Percentiles rank a stretch among this genome's conserved stretches.
Evolutionary conservation across 2,113 vertebrate species (phyloP).

Genomic region (Austrofundulus limnaeus): DNA sequence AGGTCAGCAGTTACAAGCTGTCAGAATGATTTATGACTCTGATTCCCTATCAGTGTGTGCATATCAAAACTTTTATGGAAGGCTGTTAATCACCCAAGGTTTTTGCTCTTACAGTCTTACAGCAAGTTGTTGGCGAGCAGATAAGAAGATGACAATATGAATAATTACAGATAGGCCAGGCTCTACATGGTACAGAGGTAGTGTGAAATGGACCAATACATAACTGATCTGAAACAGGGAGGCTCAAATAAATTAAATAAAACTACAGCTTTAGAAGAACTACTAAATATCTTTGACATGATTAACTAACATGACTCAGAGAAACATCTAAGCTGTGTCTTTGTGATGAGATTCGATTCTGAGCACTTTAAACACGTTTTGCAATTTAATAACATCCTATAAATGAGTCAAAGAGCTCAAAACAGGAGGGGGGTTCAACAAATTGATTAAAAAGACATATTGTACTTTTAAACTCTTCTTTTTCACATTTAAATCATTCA

Average conservation of each 20-base stretch:
- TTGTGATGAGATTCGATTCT: conserved; percentile 2
- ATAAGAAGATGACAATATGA: conserved; percentile 17
- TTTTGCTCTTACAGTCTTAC: conserved; percentile 11
- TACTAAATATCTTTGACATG: conserved; percentile 14
- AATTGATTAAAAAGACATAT: conserved; percentile 10
- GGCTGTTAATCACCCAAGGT: conserved; percentile 16
- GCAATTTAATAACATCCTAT: neutral
- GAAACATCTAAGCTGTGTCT: neutral
- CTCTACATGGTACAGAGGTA: neutral
- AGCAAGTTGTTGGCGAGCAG: neutral
- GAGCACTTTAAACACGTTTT: conserved; percentile 9
- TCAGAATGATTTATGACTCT: conserved; percentile 23
- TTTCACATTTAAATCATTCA: too few species aligned
- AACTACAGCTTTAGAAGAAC: conserved; percentile 8
- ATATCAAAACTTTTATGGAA: conserved; percentile 25
- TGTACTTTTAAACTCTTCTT: too few species aligned
- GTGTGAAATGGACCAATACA: neutral
- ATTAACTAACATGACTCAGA: conserved; percentile 14
- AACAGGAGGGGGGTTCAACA: conserved; percentile 2
- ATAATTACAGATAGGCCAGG: neutral
- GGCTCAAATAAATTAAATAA: neutral
- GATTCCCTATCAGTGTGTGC: conserved; percentile 6
- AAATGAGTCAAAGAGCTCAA: conserved; percentile 2
- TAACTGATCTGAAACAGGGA: neutral
- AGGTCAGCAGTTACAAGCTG: conserved; percentile 17